Base-by-base conservation (phyloP, 2,888 invertebrate species). In the Eubasilissa splendida region DNA sequence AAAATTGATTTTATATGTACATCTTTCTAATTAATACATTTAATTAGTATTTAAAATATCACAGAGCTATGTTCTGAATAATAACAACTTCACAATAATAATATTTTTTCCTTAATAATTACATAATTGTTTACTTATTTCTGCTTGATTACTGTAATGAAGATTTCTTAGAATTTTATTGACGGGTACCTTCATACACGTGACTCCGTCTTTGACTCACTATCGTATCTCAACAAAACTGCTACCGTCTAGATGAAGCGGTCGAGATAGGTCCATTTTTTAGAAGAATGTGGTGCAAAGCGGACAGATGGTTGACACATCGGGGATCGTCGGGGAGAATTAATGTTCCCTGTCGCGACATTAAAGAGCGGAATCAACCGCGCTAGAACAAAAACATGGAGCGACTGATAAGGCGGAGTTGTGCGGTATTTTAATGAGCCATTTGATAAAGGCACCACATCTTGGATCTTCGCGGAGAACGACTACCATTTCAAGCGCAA, bases 361-460 rank as follows among this genome's bases (percentile, higher is more conserved):
- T 80, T 83, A 82, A 82, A 83, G 80, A 80, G 79, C 75, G 76
- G 68, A 80, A 83, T 81, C 76, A 81, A 81, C 77, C 80, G 77
- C 79, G 81, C 77, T 77, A 80, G 80, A 81, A 71, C 81, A 80
- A 65, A 74, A 65, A 78, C 82, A 79, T 52, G 79, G 12, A 52
- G 31, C 42, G 52, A 60, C 5, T 42, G 59, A 60, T 73, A 73
- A 77, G 54, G 14, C 60, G 33, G 52, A 31, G 71, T 63, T 33
- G 78, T 71, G 78, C 54, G 80, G 80, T 70, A 80, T 77, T 77
- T 80, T 80, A 80, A 80, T 80, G 80, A 74, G 80, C 59, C 42
- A 14, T 54, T 60, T 60, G 66, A 79, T 79, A 74, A 79, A 59
- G 60, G 76, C 75, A 22, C 58, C 74, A 14, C 22, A 1, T 22